Evolutionary conservation across 2,888 invertebrate species (phyloP).

Genomic region (Chouioia cunea): DNA sequence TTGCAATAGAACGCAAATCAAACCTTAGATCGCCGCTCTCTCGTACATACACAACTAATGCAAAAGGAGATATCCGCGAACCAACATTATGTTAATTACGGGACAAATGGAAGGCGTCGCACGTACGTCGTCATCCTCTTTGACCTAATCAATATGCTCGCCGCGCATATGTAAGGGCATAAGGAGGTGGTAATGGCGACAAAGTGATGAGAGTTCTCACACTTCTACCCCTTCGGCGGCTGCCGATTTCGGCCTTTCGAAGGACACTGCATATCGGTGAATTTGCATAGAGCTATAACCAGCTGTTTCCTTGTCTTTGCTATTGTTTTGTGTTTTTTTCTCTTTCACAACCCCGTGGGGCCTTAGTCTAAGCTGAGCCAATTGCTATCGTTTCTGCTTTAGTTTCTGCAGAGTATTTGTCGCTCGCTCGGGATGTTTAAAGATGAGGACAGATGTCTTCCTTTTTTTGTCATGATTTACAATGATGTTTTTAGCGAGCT

Average conservation of each 20-base stretch:
- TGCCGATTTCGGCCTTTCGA: neutral
- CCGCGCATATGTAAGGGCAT: neutral
- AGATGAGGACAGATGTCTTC: constrained; percentile 8
- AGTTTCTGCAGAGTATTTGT: constrained; percentile 32
- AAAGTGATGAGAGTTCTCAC: constrained; percentile 44
- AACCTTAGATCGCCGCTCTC: no score
- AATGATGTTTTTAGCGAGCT: constrained; percentile 23
- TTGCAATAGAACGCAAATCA: no score
- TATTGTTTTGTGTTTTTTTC: constrained; percentile 21
- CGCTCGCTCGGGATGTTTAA: neutral
- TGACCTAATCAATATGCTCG: constrained; percentile 28
- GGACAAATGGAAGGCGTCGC: constrained; percentile 16
- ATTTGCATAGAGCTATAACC: constrained; percentile 44
- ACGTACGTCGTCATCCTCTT: neutral
- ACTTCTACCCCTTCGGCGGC: constrained; percentile 15
- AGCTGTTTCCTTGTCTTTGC: constrained; percentile 26
- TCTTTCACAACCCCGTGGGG: neutral
- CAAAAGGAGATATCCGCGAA: constrained; percentile 23
- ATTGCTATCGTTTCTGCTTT: constrained; percentile 22
- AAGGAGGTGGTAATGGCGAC: constrained; percentile 23
- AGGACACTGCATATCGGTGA: constrained; percentile 22
- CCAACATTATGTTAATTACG: constrained; percentile 37
- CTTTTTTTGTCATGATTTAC: constrained; percentile 14
- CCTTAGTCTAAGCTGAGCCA: constrained; percentile 27
- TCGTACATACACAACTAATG: constrained; percentile 6